A percentile compares a stretch with the other conserved stretches of the same genome.
Conservation (phyloP, 2,113 vertebrate species). For the Prinia subflava region DNA sequence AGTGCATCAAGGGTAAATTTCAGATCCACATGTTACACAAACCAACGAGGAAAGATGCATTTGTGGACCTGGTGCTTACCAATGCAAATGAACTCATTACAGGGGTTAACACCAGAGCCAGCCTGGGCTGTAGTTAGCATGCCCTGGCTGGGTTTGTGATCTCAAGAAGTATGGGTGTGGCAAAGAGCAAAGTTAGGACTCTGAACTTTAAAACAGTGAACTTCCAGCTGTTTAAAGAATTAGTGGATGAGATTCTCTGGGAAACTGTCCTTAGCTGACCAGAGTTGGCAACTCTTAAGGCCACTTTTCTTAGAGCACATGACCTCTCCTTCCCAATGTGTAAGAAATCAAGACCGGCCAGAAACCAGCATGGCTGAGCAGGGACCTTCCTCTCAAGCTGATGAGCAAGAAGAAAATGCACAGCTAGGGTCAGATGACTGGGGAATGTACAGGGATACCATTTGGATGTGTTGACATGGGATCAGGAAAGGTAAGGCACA, state of each 20-base stretch:
- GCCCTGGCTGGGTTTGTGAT: not conserved
- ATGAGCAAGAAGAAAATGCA: not conserved
- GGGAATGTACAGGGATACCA: not conserved
- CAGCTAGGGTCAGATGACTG: not conserved
- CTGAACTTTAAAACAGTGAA: not conserved
- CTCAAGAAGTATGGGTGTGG: not conserved
- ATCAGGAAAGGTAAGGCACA: not conserved
- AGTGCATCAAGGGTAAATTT: not conserved
- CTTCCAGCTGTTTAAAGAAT: not conserved
- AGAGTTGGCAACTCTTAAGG: not conserved
- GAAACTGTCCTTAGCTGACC: not conserved
- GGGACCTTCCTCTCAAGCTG: not conserved
- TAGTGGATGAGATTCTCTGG: not conserved
- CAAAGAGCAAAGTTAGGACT: not conserved
- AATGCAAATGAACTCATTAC: not conserved
- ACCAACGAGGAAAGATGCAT: not conserved
- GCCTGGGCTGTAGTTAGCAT: not conserved
- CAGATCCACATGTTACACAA: not conserved
- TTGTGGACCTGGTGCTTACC: not conserved
- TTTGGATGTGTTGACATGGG: not conserved
- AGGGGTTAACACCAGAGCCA: not conserved
- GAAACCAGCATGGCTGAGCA: not conserved
- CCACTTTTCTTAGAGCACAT: not conserved
- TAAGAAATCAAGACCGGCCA: not conserved
- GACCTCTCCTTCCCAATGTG: not conserved